Base-by-base conservation (phyloP, 2,113 vertebrate species). In the Osmerus mordax region DNA sequence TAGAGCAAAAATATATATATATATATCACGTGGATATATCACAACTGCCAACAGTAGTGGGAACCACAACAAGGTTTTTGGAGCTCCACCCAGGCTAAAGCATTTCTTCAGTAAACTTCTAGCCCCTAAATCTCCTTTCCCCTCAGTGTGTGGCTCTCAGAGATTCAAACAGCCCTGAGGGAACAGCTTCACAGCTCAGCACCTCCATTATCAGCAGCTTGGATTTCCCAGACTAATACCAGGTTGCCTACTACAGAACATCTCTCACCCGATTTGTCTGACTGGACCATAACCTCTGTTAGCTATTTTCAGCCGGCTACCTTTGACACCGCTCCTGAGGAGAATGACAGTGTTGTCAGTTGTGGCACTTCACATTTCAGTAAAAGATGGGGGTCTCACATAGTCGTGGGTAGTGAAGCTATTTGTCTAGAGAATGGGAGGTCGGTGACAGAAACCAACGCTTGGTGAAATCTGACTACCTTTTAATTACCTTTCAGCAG, bases 201-300 rank as follows among this genome's bases (percentile, higher is more conserved):
- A 80, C 80, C 82, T 89, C 87, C 78, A 89, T 90, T 90, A 89
- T 87, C 79, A 79, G 77, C 66, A 64, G 70, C 32, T 83, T 87
- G 87, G 77, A 80, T 87, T 87, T 86, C 67, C 72, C 68, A 82
- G 76, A 82, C 73, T 78, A 84, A 88, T 81, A 84, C 76, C 68
- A 36, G 81, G 67, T 72, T 78, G 80, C 84, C 71, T 52, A 76
- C 78, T 67, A 86, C 74, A 73, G 60, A 58, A 60, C 41, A 73
- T 75, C 61, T 72, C 75, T 70, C 56, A 53, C 75, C 76, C 71
- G 53, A 61, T 83, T 53, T 74, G 72, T 77, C 55, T 71, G 75
- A 41, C 73, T 65, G 29, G 32, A 75, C 61, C 51, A 14, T 61
- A 81, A 69, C 78, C 66, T 51, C 70, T 47, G 41, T 12, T 12